Base-by-base conservation (phyloP, 2,888 invertebrate species). In the Spatulosminthurus flaviceps region DNA sequence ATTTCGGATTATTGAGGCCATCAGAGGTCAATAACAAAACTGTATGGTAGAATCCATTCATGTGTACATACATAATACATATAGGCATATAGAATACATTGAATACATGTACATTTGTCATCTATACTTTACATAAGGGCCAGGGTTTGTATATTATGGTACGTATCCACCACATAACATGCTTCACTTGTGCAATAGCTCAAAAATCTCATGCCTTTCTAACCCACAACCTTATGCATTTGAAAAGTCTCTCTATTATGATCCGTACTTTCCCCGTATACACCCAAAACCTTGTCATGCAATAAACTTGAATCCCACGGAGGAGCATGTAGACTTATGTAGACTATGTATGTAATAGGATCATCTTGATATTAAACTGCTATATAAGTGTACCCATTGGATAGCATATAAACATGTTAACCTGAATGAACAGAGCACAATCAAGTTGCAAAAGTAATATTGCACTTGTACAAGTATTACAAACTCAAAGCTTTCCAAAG, bases 1-100 rank as follows among this genome's bases (percentile, higher is more conserved):
- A 74, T 74, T 66, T 41, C 41, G 75, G 75, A 76, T 76, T 76
- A 76, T 76, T 76, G 66, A 76, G 75, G 75, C 75, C 75, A 66
- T 76, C 66, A 66, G 75, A 76, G 75, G 75, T 76, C 75, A 76
- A 75, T 75, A 75, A 64, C 64, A 66, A 76, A n/a, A 76, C 75
- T 72, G 16, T 51, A 51, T 2, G 16, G 16, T 51, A 19, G 51
- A n/a, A n/a, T n/a, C n/a, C n/a, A n/a, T n/a, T n/a, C n/a, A 51
- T 13, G 51, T 13, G n/a, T 51, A 19, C 51, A 2, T n/a, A n/a
- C n/a, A n/a, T n/a, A n/a, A n/a, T n/a, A n/a, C n/a, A n/a, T n/a
- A n/a, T n/a, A n/a, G n/a, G n/a, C n/a, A n/a, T n/a, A n/a, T n/a
- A n/a, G n/a, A n/a, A n/a, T n/a, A n/a, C n/a, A n/a, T n/a, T n/a